Percentiles rank a stretch among this genome's conserved stretches.
phyloP scores from a whole-genome alignment of 2,888 invertebrate genomes.

The Polyommatus icarus region DNA sequence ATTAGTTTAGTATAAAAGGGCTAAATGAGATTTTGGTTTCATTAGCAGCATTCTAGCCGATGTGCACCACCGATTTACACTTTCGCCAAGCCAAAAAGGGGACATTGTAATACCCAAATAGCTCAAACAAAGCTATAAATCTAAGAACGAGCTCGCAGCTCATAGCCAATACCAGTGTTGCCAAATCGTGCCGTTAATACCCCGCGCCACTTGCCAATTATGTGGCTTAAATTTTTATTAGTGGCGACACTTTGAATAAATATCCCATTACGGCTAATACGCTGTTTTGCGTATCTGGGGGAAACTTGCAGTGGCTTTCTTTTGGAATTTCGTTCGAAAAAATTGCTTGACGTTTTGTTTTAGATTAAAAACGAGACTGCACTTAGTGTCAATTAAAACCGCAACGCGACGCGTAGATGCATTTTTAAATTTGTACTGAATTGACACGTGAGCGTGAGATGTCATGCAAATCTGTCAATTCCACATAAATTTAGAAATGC shows the following conservation, averaged over 20 bases:
- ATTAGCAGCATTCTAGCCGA: too few relatives aligned
- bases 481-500: too few relatives aligned
- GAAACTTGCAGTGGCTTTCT: constrained; percentile 11
- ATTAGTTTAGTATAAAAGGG: too few relatives aligned
- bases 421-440: too few relatives aligned
- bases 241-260: constrained; percentile 38
- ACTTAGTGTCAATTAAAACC: too few relatives aligned
- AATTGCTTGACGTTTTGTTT: background rate
- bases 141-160: constrained; percentile 38
- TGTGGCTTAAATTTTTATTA: constrained; percentile 48
- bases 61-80: background rate
- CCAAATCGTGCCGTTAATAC: constrained; percentile 54
- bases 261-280: constrained; percentile 28
- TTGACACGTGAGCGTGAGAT: too few relatives aligned
- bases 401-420: too few relatives aligned
- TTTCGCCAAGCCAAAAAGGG: background rate
- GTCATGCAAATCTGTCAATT: too few relatives aligned
- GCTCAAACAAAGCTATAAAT: constrained; percentile 29
- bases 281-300: constrained; percentile 23
- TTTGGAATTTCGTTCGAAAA: constrained; percentile 17
- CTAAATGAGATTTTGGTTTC: too few relatives aligned
- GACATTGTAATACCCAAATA: constrained; percentile 34
- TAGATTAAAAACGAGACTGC: too few relatives aligned
- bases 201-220: constrained; percentile 49
- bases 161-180: constrained; percentile 49